These are phyloP conservation scores for Drosophila helvetica DNA, from an alignment of 2,888 invertebrate species.

Conservation along the genomic window DNA sequence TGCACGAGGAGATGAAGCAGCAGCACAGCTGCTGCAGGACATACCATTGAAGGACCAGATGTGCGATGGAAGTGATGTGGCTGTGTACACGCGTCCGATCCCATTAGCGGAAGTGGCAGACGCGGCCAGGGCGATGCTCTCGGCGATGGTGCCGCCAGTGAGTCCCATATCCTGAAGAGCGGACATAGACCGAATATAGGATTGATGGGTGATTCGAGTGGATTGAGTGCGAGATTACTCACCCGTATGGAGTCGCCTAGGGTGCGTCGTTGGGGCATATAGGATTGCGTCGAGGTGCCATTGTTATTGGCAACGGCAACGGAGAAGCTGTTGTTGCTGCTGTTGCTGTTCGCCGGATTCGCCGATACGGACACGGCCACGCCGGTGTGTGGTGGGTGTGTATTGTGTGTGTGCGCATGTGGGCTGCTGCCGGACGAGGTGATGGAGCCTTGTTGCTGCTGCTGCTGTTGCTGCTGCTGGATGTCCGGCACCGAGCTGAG, in stretches of 20 bases:
- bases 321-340: constrained; percentile 62
- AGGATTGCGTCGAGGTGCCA: constrained; percentile 68
- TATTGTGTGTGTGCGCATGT: constrained; percentile 41
- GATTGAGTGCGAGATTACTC: constrained; percentile 27
- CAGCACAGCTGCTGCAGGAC: constrained; percentile 63
- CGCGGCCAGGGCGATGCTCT: constrained; percentile 82
- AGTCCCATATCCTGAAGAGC: constrained; percentile 72
- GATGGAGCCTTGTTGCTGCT: constrained; percentile 67
- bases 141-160: constrained; percentile 81
- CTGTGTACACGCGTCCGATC: constrained; percentile 92
- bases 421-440: constrained; percentile 52
- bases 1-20: not conserved
- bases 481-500: constrained; percentile 93
- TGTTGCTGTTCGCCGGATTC: constrained; percentile 65
- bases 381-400: constrained; percentile 59
- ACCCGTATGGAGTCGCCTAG: constrained; percentile 74
- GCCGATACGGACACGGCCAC: constrained; percentile 63
- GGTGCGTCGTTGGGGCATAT: constrained; percentile 71
- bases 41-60: constrained; percentile 96
- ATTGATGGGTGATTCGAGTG: not conserved
- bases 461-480: constrained; percentile 80
- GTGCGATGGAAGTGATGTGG: constrained; percentile 95
- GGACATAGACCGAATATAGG: not conserved
- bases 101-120: constrained; percentile 83
- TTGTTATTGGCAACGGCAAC: constrained; percentile 65